Base-by-base conservation (phyloP, 2,797 vertebrate species). In the Rhinogobio ventralis region DNA sequence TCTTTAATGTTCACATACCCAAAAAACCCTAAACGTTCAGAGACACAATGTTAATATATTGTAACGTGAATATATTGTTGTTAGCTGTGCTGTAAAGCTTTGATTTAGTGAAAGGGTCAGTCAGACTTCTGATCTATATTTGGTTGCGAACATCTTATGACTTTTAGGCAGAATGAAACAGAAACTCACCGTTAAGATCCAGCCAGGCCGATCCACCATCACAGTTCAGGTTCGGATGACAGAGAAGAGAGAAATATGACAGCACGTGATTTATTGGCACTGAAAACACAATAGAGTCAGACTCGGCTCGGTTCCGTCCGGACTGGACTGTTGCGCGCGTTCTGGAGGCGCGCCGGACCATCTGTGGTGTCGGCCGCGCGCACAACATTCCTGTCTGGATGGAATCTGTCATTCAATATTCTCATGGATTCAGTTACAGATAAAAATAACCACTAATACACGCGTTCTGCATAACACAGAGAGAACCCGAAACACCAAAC, bases 351-450 rank as follows among this genome's bases (percentile, higher is more conserved):
- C 53, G n/a, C 30, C 28, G 49, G 55, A 45, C 53, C 60, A 79
- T 87, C 86, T 72, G 72, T 69, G 73, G 64, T 28, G 53, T 28
- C 62, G 75, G 62, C 60, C 10, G 6, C 72, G 45, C 71, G 64
- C 73, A 30, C 73, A 42, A 15, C 78, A 85, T 74, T 80, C 71
- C 82, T 77, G 78, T 75, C 28, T 81, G 62, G 20, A 62, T 19
- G 55, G 53, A 71, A 39, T 79, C 42, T 67, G 73, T 46, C 74
- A 86, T 77, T 45, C 5, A 72, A 81, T 71, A 79, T 81, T 76
- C 36, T 28, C 23, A 14, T 7, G 39, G 51, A 68, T 71, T 57
- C 46, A 60, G 67, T 81, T 33, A 9, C 67, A 60, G 79, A 60
- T 72, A 81, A 45, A 60, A 72, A 71, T 72, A 81, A 81, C 23